A percentile compares a stretch with the other conserved stretches of the same genome.
These are phyloP conservation scores for Pluvialis apricaria DNA, from an alignment of 2,113 vertebrate species.

Conservation along the genomic window DNA sequence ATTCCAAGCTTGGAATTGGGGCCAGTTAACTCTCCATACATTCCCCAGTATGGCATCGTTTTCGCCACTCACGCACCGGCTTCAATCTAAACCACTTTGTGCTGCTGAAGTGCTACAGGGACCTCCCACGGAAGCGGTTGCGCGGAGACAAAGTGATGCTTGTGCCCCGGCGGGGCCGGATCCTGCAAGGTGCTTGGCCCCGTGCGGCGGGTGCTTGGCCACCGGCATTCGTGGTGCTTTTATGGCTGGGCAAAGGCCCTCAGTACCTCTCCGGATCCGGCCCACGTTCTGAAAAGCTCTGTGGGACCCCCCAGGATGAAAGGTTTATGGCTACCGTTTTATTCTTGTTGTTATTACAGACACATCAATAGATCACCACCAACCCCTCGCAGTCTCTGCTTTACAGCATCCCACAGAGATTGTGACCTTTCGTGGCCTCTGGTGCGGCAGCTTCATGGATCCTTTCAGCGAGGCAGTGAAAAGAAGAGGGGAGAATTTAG, in stretches of 20 bases:
- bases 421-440: conserved; percentile 62
- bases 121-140: neutral
- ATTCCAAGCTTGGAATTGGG: neutral
- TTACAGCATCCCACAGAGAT: conserved; percentile 66
- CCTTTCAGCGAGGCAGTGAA: conserved; percentile 50
- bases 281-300: conserved; percentile 42
- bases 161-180: neutral
- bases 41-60: neutral
- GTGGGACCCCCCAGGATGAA: conserved; percentile 66
- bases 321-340: conserved; percentile 67
- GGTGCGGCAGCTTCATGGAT: conserved; percentile 52
- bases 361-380: conserved; percentile 68
- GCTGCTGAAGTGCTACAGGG: neutral
- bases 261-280: neutral
- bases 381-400: conserved; percentile 60
- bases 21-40: neutral
- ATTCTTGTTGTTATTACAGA: conserved; percentile 66
- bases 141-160: neutral
- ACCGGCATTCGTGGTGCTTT: neutral
- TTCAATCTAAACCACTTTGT: neutral
- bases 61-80: neutral
- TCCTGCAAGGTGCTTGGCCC: neutral
- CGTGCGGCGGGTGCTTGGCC: accelerated
- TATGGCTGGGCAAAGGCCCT: neutral
- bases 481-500: conserved; percentile 61